Percentiles rank a stretch among this genome's conserved stretches.
Evolutionary conservation across 2,797 vertebrate genomes (phyloP).

Genomic region (Danionella dracula): DNA sequence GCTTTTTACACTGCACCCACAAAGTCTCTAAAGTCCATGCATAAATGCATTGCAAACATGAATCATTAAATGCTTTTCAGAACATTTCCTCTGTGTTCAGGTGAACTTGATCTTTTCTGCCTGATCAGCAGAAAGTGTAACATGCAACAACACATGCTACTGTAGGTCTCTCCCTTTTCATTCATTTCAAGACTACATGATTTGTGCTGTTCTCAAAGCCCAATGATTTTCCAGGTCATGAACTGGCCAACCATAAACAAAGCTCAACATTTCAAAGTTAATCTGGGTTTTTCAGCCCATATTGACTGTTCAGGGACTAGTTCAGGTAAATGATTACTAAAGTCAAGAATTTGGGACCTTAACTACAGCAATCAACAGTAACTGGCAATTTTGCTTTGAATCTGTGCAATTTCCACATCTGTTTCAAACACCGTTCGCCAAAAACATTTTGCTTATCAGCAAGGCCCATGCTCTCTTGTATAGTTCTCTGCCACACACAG

Average conservation of each 20-base stretch:
- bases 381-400: slow-evolving; percentile 38
- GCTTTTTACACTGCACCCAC: background rate
- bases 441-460: slow-evolving; percentile 42
- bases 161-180: too few relatives aligned
- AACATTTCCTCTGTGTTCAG: slow-evolving; percentile 3
- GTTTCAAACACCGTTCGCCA: slow-evolving; percentile 41
- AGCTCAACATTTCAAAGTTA: slow-evolving; percentile 11
- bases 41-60: slow-evolving; percentile 22
- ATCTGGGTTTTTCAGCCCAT: slow-evolving; percentile 3
- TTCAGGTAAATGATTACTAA: slow-evolving; percentile 3
- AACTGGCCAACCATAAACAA: background rate
- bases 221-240: too few relatives aligned
- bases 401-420: slow-evolving; percentile 55
- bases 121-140: slow-evolving; percentile 46
- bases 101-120: slow-evolving; percentile 41
- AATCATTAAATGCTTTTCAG: slow-evolving; percentile 13
- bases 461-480: slow-evolving; percentile 36
- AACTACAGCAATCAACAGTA: slow-evolving; percentile 41
- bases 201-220: too few relatives aligned
- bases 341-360: slow-evolving; percentile 34
- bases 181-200: too few relatives aligned
- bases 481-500: slow-evolving; percentile 31
- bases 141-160: slow-evolving; percentile 35
- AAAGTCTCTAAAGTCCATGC: background rate
- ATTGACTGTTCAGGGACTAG: background rate